Evolutionary conservation across 2,797 vertebrate genomes (phyloP).

Genomic region (Chaunax sp.): DNA sequence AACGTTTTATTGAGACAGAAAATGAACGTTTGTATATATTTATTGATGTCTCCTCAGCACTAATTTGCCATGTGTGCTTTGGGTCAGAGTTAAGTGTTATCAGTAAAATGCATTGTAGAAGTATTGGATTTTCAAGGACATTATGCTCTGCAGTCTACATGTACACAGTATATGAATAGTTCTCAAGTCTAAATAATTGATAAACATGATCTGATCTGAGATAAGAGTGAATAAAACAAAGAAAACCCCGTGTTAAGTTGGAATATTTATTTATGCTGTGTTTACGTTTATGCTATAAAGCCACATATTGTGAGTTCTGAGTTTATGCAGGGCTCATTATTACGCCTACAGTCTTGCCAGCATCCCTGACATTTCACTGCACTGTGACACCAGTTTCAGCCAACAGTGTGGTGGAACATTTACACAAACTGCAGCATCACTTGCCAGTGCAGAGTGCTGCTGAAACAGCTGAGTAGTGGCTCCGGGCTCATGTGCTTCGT

Average conservation of each 20-base stretch:
- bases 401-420: constrained; percentile 41
- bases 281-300: neutral
- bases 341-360: constrained; percentile 16
- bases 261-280: neutral
- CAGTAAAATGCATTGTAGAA: constrained; percentile 10
- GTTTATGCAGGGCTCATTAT: constrained; percentile 12
- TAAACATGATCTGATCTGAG: neutral
- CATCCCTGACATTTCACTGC: constrained; percentile 27
- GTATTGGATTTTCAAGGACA: constrained; percentile 42
- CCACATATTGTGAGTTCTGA: neutral
- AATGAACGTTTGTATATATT: constrained; percentile 11
- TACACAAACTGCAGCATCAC: constrained; percentile 63
- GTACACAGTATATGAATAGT: neutral
- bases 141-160: constrained; percentile 33
- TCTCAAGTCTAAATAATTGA: constrained; percentile 19
- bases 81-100: constrained; percentile 7
- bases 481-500: constrained; percentile 28
- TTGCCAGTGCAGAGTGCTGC: constrained; percentile 30
- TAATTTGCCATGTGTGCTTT: constrained; percentile 19
- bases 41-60: constrained; percentile 14
- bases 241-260: constrained; percentile 21
- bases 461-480: constrained; percentile 43
- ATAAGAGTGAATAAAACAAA: constrained; percentile 8
- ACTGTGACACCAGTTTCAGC: constrained; percentile 30
- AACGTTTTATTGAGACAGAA: neutral